phyloP scores from a whole-genome alignment of 2,797 vertebrate species.

The Chrysocyon brachyurus region DNA sequence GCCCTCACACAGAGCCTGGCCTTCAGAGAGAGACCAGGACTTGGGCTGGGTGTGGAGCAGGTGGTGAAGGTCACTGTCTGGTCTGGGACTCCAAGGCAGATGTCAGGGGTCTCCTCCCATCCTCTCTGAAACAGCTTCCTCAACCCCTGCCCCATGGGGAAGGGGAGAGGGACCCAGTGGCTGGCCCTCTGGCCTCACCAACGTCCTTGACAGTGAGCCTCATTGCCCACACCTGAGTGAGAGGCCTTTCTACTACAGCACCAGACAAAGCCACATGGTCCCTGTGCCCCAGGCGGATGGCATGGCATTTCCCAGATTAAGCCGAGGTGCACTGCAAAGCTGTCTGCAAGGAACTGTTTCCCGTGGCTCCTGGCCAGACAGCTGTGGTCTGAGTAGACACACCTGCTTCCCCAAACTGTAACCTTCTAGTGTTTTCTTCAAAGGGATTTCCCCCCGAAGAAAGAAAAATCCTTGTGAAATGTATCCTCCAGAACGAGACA shows the following conservation, averaged over 20 bases:
- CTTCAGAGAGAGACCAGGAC: neutral
- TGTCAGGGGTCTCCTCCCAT: neutral
- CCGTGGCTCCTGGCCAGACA: neutral
- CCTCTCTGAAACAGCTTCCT: neutral
- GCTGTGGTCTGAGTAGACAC: neutral
- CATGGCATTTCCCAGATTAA: neutral
- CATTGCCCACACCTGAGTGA: neutral
- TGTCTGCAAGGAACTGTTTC: constrained; percentile 74
- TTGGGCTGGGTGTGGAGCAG: neutral
- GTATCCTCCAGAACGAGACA: neutral
- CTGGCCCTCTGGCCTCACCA: neutral
- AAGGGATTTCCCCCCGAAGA: neutral
- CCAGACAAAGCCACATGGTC: neutral
- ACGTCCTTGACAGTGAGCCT: neutral
- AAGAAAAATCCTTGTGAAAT: neutral
- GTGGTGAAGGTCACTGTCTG: neutral
- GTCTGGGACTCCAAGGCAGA: neutral
- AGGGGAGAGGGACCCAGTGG: neutral
- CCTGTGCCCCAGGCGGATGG: neutral
- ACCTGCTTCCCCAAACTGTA: neutral
- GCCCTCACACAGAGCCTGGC: neutral
- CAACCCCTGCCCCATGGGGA: neutral
- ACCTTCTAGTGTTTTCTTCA: neutral
- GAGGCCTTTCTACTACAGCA: neutral
- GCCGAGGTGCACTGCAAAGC: accelerated